A percentile compares a stretch with the other conserved stretches of the same genome.
These are phyloP conservation scores for Petrocephalus schoutedeni DNA, from an alignment of 2,797 vertebrate genomes.

Conservation along the genomic window DNA sequence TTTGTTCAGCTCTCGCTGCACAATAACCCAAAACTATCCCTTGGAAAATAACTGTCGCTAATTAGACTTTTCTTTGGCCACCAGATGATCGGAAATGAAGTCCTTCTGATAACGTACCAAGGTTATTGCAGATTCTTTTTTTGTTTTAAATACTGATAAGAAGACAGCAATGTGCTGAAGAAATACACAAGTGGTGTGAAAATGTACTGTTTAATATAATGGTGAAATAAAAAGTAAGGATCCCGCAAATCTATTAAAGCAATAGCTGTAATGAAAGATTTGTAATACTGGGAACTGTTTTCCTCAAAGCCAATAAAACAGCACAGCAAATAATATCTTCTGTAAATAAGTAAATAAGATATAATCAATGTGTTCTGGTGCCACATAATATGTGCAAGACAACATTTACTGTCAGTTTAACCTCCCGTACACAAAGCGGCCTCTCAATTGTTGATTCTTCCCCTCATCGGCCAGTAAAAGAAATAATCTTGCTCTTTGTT, in stretches of 20 bases:
- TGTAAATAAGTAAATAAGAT: background rate
- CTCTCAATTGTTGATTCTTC: background rate
- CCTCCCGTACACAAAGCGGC: background rate
- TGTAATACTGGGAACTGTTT: background rate
- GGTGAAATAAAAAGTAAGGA: background rate
- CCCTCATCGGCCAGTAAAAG: background rate
- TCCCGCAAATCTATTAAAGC: background rate
- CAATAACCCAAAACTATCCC: conserved; percentile 6
- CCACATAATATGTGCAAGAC: background rate
- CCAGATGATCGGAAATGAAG: background rate
- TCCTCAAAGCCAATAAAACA: background rate
- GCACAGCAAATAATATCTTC: background rate
- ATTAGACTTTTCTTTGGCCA: background rate
- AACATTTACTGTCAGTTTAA: background rate
- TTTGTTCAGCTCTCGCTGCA: background rate
- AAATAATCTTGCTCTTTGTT: background rate
- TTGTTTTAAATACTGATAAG: background rate
- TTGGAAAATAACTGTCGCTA: background rate
- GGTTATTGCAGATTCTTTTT: background rate
- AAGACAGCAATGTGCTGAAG: background rate
- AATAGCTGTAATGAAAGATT: background rate
- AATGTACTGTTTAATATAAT: background rate
- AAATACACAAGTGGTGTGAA: background rate
- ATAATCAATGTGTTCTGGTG: background rate
- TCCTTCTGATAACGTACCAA: background rate